A percentile compares a stretch with the other conserved stretches of the same genome.
phyloP scores from a whole-genome alignment of 2,797 vertebrate species.

The Synaphobranchus kaupii region DNA sequence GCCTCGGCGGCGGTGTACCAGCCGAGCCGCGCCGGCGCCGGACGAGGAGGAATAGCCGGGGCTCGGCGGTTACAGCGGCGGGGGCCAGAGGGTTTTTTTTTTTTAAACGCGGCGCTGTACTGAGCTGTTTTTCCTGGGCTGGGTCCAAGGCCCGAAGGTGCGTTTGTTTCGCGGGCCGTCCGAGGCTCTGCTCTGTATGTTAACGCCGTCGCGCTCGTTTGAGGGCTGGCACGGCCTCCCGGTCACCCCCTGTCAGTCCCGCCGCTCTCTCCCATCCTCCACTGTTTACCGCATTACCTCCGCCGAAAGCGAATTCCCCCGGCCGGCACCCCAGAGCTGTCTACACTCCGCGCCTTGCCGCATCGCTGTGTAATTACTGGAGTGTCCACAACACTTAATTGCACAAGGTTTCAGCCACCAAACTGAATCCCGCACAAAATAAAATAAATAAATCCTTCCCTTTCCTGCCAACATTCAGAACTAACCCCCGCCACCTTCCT shows the following conservation, averaged over 20 bases:
- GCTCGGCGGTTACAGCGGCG: background rate
- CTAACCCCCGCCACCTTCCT: background rate
- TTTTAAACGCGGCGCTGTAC: slow-evolving; percentile 10
- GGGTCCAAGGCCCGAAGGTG: background rate
- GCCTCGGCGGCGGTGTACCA: background rate
- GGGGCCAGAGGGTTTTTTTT: background rate
- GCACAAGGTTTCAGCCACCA: background rate
- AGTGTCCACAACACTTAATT: slow-evolving; percentile 2
- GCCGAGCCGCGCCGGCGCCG: background rate
- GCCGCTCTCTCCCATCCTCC: slow-evolving; percentile 19
- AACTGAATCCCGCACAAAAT: background rate
- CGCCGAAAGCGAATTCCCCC: background rate
- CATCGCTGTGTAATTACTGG: background rate
- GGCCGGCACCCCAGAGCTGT: background rate
- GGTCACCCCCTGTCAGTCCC: background rate
- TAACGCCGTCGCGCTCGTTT: slow-evolving; percentile 30
- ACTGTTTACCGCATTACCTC: slow-evolving; percentile 15
- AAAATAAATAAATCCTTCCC: background rate
- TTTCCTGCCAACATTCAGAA: background rate
- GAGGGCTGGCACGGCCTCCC: slow-evolving; percentile 1
- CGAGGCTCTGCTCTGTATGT: slow-evolving; percentile 23
- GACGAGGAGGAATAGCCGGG: background rate
- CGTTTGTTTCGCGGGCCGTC: background rate
- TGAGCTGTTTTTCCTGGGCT: background rate
- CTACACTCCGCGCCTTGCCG: background rate